Evolutionary conservation across 35 echinoderm and acorn worm genomes (phyloP).

Genomic region (Holothuria glaberrima): DNA sequence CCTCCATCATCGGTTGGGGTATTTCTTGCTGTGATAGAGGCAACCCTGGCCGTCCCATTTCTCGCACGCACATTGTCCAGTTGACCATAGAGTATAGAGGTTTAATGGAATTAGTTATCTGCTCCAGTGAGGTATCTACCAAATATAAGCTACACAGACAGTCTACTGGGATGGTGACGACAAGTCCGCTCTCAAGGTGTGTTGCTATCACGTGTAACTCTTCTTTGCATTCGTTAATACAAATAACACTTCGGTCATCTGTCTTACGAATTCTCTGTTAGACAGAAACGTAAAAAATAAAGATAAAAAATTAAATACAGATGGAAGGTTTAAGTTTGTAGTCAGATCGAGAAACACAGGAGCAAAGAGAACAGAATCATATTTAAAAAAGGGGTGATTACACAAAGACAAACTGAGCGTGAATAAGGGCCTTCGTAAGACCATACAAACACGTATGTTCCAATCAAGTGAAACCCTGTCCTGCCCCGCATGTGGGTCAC

Average conservation of each 20-base stretch:
- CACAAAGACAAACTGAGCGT: too few species aligned
- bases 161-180: conserved; percentile 21
- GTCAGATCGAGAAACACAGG: too few species aligned
- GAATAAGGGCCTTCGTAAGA: too few species aligned
- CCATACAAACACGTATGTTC: too few species aligned
- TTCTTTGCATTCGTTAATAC: background rate
- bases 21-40: background rate
- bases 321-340: too few species aligned
- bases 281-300: background rate
- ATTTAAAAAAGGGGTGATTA: too few species aligned
- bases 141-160: background rate
- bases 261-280: conserved; percentile 9
- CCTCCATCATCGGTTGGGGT: background rate
- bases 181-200: conserved; percentile 7
- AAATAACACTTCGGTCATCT: background rate
- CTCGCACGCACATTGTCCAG: conserved; percentile 6
- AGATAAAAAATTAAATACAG: too few species aligned
- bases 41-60: background rate
- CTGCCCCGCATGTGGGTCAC: too few species aligned
- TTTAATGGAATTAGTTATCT: background rate
- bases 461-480: too few species aligned
- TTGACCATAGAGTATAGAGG: conserved; percentile 6
- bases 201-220: conserved; percentile 32
- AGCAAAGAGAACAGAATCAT: too few species aligned
- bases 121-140: background rate